These are phyloP conservation scores for Monochamus alternatus DNA, from an alignment of 2,888 invertebrate species.

Conservation along the genomic window DNA sequence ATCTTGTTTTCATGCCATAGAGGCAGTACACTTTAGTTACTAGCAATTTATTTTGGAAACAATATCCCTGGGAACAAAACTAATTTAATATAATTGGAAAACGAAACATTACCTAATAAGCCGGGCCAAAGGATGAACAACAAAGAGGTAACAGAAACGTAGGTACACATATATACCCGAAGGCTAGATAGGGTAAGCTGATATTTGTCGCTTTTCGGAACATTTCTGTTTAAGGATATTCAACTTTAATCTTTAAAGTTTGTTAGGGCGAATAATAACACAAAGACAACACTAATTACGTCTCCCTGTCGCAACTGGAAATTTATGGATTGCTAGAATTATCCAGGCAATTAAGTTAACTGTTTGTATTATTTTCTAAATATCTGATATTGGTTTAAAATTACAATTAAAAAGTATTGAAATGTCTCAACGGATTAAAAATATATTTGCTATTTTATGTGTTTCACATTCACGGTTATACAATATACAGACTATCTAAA, in stretches of 20 bases:
- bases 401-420: slow-evolving; percentile 7
- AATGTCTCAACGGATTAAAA: no score
- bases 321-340: slow-evolving; percentile 40
- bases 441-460: no score
- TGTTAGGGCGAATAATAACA: slow-evolving; percentile 58
- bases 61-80: slow-evolving; percentile 29
- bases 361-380: slow-evolving; percentile 29
- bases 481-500: no score
- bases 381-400: slow-evolving; percentile 28
- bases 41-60: slow-evolving; percentile 18
- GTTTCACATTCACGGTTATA: no score
- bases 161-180: slow-evolving; percentile 33
- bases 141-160: slow-evolving; percentile 38
- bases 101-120: slow-evolving; percentile 37
- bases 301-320: slow-evolving; percentile 15
- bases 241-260: slow-evolving; percentile 60
- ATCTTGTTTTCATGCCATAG: no score
- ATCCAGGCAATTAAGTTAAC: slow-evolving; percentile 36
- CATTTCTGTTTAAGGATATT: slow-evolving; percentile 50
- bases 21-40: background rate
- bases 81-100: slow-evolving; percentile 34
- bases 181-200: slow-evolving; percentile 30
- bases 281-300: slow-evolving; percentile 43
- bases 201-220: slow-evolving; percentile 28
- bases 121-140: slow-evolving; percentile 37